Conservation (phyloP, 1,140 invertebrate genomes). For the Tenebrio molitor region DNA sequence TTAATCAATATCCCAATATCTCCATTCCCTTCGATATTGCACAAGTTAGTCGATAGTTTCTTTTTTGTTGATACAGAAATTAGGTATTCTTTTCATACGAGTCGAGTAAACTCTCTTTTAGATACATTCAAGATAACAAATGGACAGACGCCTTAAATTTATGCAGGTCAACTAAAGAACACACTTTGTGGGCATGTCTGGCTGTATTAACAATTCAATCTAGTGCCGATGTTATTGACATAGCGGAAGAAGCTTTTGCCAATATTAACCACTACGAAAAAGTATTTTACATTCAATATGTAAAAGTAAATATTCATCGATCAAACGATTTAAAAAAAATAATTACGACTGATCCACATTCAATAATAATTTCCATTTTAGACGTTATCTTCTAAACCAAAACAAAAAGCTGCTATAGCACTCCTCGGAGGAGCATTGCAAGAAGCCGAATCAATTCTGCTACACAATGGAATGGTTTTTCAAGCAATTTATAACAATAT, state of each 20-base stretch:
- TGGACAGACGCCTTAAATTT: conserved; percentile 85
- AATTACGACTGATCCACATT: too few species aligned
- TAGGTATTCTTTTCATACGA: too few species aligned
- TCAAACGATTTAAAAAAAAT: too few species aligned
- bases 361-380: conserved; percentile 58
- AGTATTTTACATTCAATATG: conserved; percentile 89
- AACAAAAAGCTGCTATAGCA: conserved; percentile 84
- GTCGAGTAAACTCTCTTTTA: conserved; percentile 41
- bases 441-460: conserved; percentile 86
- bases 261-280: conserved; percentile 92
- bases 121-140: conserved; percentile 71
- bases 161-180: conserved; percentile 85
- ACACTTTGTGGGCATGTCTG: conserved; percentile 90
- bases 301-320: too few species aligned
- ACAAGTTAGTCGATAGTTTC: conserved; percentile 53
- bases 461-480: conserved; percentile 82
- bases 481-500: conserved; percentile 87
- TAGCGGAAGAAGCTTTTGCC: conserved; percentile 95
- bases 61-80: too few species aligned
- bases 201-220: conserved; percentile 87
- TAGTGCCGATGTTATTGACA: conserved; percentile 77
- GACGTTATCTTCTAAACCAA: conserved; percentile 70
- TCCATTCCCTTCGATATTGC: conserved; percentile 69
- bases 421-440: conserved; percentile 82
- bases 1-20: conserved; percentile 70